phyloP scores from a whole-genome alignment of 2,797 vertebrate genomes.

The Myotis myotis region DNA sequence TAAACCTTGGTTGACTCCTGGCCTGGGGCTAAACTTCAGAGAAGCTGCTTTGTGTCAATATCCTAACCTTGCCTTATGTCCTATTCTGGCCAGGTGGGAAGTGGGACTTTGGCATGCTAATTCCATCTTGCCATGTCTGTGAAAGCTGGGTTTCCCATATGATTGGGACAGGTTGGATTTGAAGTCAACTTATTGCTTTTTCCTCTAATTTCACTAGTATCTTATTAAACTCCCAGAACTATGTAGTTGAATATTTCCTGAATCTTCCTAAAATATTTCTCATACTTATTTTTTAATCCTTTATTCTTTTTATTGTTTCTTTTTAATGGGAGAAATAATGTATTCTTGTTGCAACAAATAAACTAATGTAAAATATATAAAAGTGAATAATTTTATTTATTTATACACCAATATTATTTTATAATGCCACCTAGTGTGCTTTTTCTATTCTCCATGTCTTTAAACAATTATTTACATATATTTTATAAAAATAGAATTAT shows the following conservation, averaged over 20 bases:
- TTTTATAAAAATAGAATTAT: not conserved
- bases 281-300: not conserved
- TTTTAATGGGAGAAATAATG: slow-evolving; percentile 1
- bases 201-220: not conserved
- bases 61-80: not conserved
- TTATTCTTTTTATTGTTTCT: not conserved
- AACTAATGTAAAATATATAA: not conserved
- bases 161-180: not conserved
- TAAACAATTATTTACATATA: not conserved
- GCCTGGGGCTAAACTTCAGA: not conserved
- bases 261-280: not conserved
- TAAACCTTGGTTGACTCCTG: not conserved
- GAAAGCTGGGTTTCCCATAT: not conserved
- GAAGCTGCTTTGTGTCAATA: not conserved
- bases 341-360: not conserved
- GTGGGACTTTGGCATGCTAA: not conserved
- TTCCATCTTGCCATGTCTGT: not conserved
- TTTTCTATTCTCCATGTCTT: not conserved
- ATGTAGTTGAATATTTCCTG: not conserved
- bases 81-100: not conserved
- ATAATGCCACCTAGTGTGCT: not conserved
- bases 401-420: not conserved
- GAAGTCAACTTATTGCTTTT: not conserved
- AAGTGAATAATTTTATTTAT: not conserved
- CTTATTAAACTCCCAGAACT: not conserved